phyloP scores from a whole-genome alignment of 1,140 invertebrate species.

The Meteorus sp. region DNA sequence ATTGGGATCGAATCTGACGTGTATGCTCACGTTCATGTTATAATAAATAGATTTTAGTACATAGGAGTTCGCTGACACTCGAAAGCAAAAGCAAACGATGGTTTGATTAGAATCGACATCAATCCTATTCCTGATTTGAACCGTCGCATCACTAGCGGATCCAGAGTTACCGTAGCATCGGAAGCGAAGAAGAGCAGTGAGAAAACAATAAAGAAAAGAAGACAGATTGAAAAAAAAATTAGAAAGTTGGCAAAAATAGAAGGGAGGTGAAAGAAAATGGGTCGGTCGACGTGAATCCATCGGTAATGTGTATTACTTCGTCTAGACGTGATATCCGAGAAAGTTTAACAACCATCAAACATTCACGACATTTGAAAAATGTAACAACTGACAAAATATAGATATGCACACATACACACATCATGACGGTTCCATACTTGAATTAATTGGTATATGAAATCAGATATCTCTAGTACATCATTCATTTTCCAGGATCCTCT shows the following conservation, averaged over 20 bases:
- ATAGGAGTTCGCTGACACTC: conserved; percentile 3
- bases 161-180: neutral
- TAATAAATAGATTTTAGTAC: conserved; percentile 2
- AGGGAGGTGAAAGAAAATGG: neutral
- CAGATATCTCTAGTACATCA: too few relatives aligned
- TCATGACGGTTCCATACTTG: too few relatives aligned
- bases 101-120: conserved; percentile 24
- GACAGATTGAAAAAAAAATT: neutral
- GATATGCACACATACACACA: too few relatives aligned
- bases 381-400: too few relatives aligned
- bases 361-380: too few relatives aligned
- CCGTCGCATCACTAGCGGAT: neutral
- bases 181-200: neutral
- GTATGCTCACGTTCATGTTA: too few relatives aligned
- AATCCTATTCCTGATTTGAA: conserved; percentile 24
- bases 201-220: conserved; percentile 5
- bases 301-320: neutral
- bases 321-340: neutral
- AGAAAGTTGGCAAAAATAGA: neutral
- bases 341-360: neutral
- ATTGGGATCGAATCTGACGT: neutral
- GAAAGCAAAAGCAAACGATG: conserved; percentile 20
- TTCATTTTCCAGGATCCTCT: too few relatives aligned
- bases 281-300: neutral
- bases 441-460: too few relatives aligned